Conservation (phyloP, 2,888 invertebrate genomes). For the Athalia cordata region DNA sequence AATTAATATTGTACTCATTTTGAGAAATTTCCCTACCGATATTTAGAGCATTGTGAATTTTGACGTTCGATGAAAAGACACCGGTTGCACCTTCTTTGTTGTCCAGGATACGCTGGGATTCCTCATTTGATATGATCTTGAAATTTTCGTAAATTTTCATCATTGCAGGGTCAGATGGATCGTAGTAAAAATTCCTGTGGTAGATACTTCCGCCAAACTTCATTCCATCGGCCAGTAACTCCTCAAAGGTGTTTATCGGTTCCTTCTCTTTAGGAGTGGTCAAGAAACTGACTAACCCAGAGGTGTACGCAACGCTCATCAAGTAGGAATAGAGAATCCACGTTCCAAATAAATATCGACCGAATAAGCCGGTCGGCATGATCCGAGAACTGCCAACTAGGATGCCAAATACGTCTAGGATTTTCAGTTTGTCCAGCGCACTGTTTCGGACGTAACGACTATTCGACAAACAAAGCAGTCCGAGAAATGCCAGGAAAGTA, state of each 20-base stretch:
- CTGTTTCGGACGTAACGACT: not conserved
- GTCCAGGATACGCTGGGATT: not conserved
- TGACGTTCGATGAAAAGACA: not conserved
- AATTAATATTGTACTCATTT: too few species aligned
- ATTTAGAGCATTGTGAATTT: not conserved
- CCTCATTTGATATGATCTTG: not conserved
- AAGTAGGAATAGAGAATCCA: constrained; percentile 26
- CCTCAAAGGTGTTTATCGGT: constrained; percentile 28
- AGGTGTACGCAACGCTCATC: constrained; percentile 1
- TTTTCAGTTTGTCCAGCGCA: not conserved
- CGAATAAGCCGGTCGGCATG: constrained; percentile 5
- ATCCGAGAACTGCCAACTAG: not conserved
- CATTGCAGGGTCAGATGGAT: constrained; percentile 22
- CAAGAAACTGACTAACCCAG: constrained; percentile 32
- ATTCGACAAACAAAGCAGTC: not conserved
- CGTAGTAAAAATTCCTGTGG: constrained; percentile 11
- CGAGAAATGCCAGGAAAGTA: not conserved
- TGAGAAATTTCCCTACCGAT: too few species aligned
- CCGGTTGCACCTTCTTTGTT: not conserved
- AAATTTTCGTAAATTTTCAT: constrained; percentile 26
- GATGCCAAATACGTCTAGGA: constrained; percentile 18
- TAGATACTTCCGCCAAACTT: not conserved
- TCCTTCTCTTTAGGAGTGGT: constrained; percentile 6
- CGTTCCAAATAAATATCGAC: constrained; percentile 1
- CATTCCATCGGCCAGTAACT: constrained; percentile 9